Evolutionary conservation across 2,888 invertebrate genomes (phyloP).

Genomic region (Acleris laterana): DNA sequence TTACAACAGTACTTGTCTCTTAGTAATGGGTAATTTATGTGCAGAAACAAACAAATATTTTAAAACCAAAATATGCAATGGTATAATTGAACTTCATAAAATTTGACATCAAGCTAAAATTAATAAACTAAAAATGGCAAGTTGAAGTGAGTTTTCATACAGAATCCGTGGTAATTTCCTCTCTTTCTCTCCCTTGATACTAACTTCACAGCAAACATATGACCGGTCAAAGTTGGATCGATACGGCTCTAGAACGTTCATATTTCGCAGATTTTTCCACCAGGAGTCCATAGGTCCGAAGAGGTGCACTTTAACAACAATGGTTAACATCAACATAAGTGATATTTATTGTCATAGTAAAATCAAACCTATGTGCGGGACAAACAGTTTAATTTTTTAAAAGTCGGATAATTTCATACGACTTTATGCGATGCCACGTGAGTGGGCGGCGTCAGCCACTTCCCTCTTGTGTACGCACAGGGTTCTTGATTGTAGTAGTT

Average conservation of each 20-base stretch:
- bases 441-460: conserved; percentile 5
- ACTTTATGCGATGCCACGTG: not conserved
- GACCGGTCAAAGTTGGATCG: too few species aligned
- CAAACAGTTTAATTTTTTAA: not conserved
- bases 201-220: not conserved
- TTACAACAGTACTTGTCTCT: too few species aligned
- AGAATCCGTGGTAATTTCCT: too few species aligned
- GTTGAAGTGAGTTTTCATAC: too few species aligned
- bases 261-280: not conserved
- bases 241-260: too few species aligned
- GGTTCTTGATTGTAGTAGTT: not conserved
- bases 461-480: not conserved
- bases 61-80: too few species aligned
- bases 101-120: too few species aligned
- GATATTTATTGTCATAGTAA: not conserved
- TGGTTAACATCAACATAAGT: not conserved
- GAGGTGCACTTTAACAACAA: not conserved
- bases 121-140: too few species aligned
- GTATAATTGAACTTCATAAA: too few species aligned
- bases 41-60: too few species aligned
- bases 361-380: not conserved
- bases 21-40: too few species aligned
- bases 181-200: not conserved
- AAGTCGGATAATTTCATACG: not conserved
- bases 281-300: not conserved